Conservation (phyloP, 2,113 vertebrate species). For the Notarius lentiginosus region DNA sequence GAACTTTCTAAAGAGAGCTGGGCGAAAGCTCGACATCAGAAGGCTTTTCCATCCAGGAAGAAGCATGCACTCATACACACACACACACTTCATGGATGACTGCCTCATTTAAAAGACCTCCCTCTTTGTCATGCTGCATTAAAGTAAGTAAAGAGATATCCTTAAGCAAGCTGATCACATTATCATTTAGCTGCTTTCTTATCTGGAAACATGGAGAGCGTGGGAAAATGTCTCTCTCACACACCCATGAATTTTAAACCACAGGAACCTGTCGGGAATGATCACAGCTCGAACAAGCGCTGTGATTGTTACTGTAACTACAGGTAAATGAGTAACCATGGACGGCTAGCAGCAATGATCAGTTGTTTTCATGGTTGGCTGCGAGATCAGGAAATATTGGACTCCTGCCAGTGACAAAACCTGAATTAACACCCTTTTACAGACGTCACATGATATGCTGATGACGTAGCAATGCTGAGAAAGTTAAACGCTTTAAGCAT, state of each 20-base stretch:
- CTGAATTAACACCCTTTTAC: slow-evolving; percentile 40
- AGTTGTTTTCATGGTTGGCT: slow-evolving; percentile 14
- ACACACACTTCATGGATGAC: background rate
- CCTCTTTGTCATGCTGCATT: slow-evolving; percentile 28
- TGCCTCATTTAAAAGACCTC: slow-evolving; percentile 7
- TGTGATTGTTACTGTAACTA: slow-evolving; percentile 33
- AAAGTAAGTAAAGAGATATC: slow-evolving; percentile 25
- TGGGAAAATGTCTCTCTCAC: slow-evolving; percentile 38
- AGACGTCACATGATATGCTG: background rate
- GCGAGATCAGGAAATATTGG: background rate
- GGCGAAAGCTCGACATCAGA: background rate
- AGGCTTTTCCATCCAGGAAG: background rate
- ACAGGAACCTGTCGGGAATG: slow-evolving; percentile 27
- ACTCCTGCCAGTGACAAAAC: slow-evolving; percentile 19
- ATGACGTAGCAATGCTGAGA: background rate
- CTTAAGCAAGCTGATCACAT: slow-evolving; percentile 28
- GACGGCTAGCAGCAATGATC: slow-evolving; percentile 4
- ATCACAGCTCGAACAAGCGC: background rate
- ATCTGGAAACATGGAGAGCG: slow-evolving; percentile 33
- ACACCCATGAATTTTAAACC: slow-evolving; percentile 35
- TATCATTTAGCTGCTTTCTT: slow-evolving; percentile 28
- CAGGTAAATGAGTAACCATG: slow-evolving; percentile 46
- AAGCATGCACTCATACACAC: background rate
- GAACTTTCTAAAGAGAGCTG: slow-evolving; percentile 25
- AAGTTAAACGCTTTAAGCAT: background rate